phyloP scores from a whole-genome alignment of 2,797 vertebrate species.

The Sebastes goodei region DNA sequence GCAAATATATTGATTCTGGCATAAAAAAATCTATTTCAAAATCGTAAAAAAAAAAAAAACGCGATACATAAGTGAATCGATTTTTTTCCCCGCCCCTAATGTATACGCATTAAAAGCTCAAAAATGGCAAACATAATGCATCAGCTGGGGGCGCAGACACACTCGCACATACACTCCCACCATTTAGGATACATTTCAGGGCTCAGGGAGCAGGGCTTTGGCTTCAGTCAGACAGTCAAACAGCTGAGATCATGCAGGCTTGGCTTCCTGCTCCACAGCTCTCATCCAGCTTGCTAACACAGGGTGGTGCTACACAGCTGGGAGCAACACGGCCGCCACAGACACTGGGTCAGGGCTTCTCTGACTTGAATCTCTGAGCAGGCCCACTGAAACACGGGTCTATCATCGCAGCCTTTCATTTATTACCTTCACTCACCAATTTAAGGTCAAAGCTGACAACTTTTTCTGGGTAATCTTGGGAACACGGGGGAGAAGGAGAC shows the following conservation, averaged over 20 bases:
- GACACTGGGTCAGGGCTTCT: conserved; percentile 51
- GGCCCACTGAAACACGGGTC: conserved; percentile 26
- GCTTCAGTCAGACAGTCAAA: conserved; percentile 49
- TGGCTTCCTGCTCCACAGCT: conserved; percentile 51
- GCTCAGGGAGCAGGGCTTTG: conserved; percentile 43
- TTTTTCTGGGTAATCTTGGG: conserved; percentile 43
- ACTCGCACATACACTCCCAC: conserved; percentile 26
- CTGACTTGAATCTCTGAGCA: conserved; percentile 42
- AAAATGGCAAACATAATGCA: conserved; percentile 22
- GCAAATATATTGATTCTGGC: accelerated
- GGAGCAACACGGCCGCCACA: conserved; percentile 27
- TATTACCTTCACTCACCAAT: conserved; percentile 12
- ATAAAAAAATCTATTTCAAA: background rate
- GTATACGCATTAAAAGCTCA: background rate
- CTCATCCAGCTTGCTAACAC: conserved; percentile 56
- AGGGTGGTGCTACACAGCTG: conserved; percentile 34
- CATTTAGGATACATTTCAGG: conserved; percentile 65
- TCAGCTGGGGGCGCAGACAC: conserved; percentile 22
- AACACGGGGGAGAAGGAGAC: conserved; percentile 30
- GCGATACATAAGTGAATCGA: background rate
- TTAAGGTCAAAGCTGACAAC: conserved; percentile 19
- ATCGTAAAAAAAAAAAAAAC: background rate
- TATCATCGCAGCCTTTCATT: conserved; percentile 31
- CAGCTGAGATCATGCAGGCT: conserved; percentile 60
- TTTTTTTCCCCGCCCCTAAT: background rate